These are phyloP conservation scores for Hydraecia micacea DNA, from an alignment of 2,888 invertebrate genomes.

Conservation along the genomic window DNA sequence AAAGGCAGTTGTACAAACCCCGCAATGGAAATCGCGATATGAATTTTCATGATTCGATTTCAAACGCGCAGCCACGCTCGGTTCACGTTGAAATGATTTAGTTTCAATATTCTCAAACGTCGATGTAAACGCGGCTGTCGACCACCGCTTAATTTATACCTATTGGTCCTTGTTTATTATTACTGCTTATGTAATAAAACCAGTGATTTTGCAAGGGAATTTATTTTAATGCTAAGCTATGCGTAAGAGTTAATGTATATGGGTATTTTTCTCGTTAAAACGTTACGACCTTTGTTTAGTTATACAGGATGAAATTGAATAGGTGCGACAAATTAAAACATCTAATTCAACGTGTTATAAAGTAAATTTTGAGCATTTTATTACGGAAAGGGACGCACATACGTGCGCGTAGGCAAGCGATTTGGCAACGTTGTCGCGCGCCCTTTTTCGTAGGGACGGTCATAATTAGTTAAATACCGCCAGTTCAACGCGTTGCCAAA, in stretches of 20 bases:
- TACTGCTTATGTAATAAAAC: constrained; percentile 81
- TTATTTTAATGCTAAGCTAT: constrained; percentile 75
- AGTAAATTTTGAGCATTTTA: background rate
- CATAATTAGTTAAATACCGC: too few relatives aligned
- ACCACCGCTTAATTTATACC: constrained; percentile 82
- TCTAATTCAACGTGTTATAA: background rate
- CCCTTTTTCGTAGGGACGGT: too few relatives aligned
- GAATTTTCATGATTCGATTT: constrained; percentile 66
- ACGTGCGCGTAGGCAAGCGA: too few relatives aligned
- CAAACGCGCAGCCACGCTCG: constrained; percentile 56
- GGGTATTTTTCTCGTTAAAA: constrained; percentile 64
- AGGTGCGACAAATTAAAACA: background rate
- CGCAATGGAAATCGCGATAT: constrained; percentile 49
- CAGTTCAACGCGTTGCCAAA: background rate
- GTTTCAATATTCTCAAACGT: constrained; percentile 84
- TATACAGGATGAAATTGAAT: background rate
- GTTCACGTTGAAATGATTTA: constrained; percentile 86
- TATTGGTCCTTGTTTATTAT: constrained; percentile 83
- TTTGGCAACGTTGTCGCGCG: too few relatives aligned
- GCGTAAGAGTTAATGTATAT: constrained; percentile 71
- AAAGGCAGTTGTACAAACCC: constrained; percentile 11
- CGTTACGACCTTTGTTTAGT: constrained; percentile 49
- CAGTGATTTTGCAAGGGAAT: constrained; percentile 80
- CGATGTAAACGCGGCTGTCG: constrained; percentile 82
- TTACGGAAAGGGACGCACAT: background rate